Evolutionary conservation across 2,888 invertebrate species (phyloP), one percentile per base, ranked within the genome.

Genomic region (Cryptocheilus praepositus): DNA sequence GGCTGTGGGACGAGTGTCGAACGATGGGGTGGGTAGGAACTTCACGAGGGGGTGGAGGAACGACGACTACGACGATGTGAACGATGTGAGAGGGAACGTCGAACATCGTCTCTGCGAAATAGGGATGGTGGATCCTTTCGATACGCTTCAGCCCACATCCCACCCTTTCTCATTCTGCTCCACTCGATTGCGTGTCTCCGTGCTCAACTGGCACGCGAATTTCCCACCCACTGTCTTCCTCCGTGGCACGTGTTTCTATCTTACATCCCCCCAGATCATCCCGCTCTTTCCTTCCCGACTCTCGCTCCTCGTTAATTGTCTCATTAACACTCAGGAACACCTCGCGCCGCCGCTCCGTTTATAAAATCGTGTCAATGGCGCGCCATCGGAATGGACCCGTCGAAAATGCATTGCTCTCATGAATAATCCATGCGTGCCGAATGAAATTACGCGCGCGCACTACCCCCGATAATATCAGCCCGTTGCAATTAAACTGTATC

Each of bases 41-140:
- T 56, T 56, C 43, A 36, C 43, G 64, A 45, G 67, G 66, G 58
- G 44, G 64, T 64, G 56, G 55, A 67, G 59, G 72, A 67, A 49
- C 64, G 57, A 22, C 45, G 67, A 73, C 65, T 43, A 67, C 54
- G 71, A 68, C 43, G 68, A 67, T 55, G 61, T 15, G 22, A 53
- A 59, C 51, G 61, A 36, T 15, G 59, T 51, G 18, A 43, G 64
- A 73, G 66, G 64, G 65, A 69, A 61, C 52, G 53, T 61, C 57
- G 67, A 60, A 67, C 65, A 64, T 65, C 71, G 74, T 72, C 57
- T 58, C 64, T 66, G 69, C 55, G 76, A 66, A 71, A 70, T 64
- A 64, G 71, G 70, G 68, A 56, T 56, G 75, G 74, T 64, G 76
- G 65, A 79, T 81, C 76, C 73, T 79, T 81, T 77, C 81, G 80